phyloP scores from a whole-genome alignment of 2,888 invertebrate species.

The Steromphala cineraria region DNA sequence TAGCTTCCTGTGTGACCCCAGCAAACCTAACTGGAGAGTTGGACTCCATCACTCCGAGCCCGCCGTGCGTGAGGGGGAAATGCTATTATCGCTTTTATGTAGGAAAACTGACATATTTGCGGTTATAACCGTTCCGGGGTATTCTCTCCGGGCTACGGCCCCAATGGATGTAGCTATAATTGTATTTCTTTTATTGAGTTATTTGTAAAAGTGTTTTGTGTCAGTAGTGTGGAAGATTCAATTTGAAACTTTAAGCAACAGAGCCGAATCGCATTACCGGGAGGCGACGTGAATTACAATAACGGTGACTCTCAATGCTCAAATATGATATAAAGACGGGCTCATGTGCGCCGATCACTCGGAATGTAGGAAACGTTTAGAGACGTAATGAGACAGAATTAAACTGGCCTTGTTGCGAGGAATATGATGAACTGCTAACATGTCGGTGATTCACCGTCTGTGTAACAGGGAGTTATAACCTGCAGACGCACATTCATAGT shows the following conservation, averaged over 20 bases:
- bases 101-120: conserved; percentile 21
- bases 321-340: conserved; percentile 4
- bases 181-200: conserved; percentile 21
- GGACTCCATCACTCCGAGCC: background rate
- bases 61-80: background rate
- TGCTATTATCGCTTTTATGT: conserved; percentile 20
- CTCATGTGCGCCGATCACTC: background rate
- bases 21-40: background rate
- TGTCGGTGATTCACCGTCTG: too few species aligned
- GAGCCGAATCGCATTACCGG: conserved; percentile 1
- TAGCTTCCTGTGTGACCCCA: conserved; percentile 16
- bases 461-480: too few species aligned
- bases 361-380: conserved; percentile 3
- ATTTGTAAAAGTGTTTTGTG: conserved; percentile 21
- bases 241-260: conserved; percentile 21
- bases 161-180: conserved; percentile 3
- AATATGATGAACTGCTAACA: background rate
- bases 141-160: conserved; percentile 4
- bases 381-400: background rate
- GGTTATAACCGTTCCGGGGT: conserved; percentile 17
- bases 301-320: background rate
- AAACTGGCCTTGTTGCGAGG: background rate
- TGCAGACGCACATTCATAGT: too few species aligned
- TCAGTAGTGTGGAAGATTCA: conserved; percentile 20
- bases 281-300: conserved; percentile 17